Percentiles rank a stretch among this genome's conserved stretches.
Conservation (phyloP, 2,797 vertebrate species). For the Neosilurus hyrtlii region DNA sequence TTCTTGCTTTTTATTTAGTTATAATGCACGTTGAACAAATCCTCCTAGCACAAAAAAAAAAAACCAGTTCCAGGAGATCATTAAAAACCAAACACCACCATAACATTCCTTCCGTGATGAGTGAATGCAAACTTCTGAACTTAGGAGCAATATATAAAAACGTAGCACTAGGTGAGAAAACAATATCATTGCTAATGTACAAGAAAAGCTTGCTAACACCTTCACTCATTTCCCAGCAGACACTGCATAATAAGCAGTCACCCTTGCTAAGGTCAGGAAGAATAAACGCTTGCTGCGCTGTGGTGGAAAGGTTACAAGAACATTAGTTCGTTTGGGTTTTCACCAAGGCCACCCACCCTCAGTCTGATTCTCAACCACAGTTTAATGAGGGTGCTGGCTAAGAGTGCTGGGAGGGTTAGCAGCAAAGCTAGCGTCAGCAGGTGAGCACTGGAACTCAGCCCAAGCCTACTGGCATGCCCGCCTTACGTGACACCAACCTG, state of each 20-base stretch:
- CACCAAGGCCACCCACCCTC: constrained; percentile 47
- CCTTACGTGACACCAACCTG: constrained; percentile 12
- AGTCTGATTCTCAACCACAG: constrained; percentile 18
- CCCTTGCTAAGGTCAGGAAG: constrained; percentile 9
- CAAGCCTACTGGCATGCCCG: neutral
- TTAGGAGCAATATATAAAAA: neutral
- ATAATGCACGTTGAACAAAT: no score
- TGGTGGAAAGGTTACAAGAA: constrained; percentile 12
- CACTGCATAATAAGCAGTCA: neutral
- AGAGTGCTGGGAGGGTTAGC: constrained; percentile 7
- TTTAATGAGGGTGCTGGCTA: constrained; percentile 24
- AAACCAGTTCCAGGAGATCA: no score
- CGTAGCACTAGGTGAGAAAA: constrained; percentile 10
- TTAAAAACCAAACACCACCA: no score
- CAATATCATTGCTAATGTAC: neutral
- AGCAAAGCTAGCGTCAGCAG: constrained; percentile 20
- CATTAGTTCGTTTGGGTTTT: constrained; percentile 23
- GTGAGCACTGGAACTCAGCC: constrained; percentile 15
- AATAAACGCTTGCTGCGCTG: neutral
- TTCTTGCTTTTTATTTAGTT: no score
- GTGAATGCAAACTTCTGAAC: no score
- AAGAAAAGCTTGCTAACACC: constrained; percentile 1
- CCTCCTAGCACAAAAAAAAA: no score
- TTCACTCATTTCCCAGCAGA: constrained; percentile 21
- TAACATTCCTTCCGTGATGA: no score